Percentiles rank a stretch among this genome's conserved stretches.
Conservation (phyloP, 2,888 invertebrate species). For the Coelinius sp. region DNA sequence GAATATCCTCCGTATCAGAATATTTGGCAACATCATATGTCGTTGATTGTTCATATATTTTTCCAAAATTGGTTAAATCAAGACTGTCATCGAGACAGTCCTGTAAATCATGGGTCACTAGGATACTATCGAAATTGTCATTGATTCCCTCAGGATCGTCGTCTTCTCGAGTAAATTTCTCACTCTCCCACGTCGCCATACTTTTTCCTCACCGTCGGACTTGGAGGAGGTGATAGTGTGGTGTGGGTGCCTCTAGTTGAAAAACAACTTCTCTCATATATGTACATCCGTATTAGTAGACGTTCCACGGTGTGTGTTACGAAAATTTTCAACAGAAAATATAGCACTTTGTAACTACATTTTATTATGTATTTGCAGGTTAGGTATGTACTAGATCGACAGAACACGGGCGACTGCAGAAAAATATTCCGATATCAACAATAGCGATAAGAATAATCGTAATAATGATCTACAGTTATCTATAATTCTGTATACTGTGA, state of each 20-base stretch:
- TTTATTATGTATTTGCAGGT: too few relatives aligned
- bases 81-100: slow-evolving; percentile 72
- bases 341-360: neutral
- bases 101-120: slow-evolving; percentile 73
- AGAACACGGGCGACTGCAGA: too few relatives aligned
- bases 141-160: slow-evolving; percentile 58
- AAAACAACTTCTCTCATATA: neutral
- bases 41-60: slow-evolving; percentile 71
- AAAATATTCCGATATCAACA: too few relatives aligned
- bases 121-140: slow-evolving; percentile 68
- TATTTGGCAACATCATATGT: slow-evolving; percentile 67
- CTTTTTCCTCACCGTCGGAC: slow-evolving; percentile 43
- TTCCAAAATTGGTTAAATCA: slow-evolving; percentile 71
- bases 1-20: slow-evolving; percentile 65
- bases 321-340: neutral
- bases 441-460: too few relatives aligned
- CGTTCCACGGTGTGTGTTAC: neutral
- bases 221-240: neutral
- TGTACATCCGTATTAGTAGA: slow-evolving; percentile 4
- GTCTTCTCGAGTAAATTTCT: slow-evolving; percentile 58
- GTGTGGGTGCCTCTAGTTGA: neutral
- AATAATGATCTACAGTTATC: too few relatives aligned
- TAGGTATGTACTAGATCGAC: too few relatives aligned
- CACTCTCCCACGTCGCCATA: slow-evolving; percentile 70
- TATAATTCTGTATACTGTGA: too few relatives aligned